phyloP scores from a whole-genome alignment of 2,888 invertebrate genomes.

The Caprella mutica region DNA sequence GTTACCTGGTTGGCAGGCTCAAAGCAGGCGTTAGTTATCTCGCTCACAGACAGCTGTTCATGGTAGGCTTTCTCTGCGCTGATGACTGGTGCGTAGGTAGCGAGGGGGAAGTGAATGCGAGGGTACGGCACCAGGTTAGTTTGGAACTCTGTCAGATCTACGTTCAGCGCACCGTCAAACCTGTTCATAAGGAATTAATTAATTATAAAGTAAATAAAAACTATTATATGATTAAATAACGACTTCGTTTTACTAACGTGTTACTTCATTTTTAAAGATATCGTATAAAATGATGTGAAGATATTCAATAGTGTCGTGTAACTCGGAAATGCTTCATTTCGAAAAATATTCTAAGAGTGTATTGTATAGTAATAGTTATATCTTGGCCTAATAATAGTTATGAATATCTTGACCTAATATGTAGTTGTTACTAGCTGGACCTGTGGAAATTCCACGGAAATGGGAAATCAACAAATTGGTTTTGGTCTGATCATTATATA shows the following conservation, averaged over 20 bases:
- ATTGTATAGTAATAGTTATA: too few relatives aligned
- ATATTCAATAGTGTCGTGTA: background rate
- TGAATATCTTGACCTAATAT: too few relatives aligned
- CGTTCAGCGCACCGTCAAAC: conserved; percentile 44
- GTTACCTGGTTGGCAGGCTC: conserved; percentile 42
- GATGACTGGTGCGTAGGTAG: conserved; percentile 51
- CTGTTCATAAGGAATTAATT: conserved; percentile 40
- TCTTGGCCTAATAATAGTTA: too few relatives aligned
- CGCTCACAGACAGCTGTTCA: conserved; percentile 78
- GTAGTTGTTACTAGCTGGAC: too few relatives aligned
- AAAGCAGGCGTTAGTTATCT: conserved; percentile 73
- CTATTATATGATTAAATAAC: too few relatives aligned
- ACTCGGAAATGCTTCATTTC: background rate
- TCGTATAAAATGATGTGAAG: background rate
- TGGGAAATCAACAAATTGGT: too few relatives aligned
- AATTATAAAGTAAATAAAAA: background rate
- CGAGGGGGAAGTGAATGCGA: conserved; percentile 46
- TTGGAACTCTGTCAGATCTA: conserved; percentile 43
- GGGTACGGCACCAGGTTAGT: conserved; percentile 44
- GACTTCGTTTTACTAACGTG: too few relatives aligned
- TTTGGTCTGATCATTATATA: too few relatives aligned
- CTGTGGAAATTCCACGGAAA: too few relatives aligned
- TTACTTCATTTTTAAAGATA: background rate
- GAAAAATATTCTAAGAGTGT: too few relatives aligned
- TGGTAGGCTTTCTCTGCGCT: conserved; percentile 90